Conservation (phyloP, 1,140 invertebrate species). For the Caerostris darwini region DNA sequence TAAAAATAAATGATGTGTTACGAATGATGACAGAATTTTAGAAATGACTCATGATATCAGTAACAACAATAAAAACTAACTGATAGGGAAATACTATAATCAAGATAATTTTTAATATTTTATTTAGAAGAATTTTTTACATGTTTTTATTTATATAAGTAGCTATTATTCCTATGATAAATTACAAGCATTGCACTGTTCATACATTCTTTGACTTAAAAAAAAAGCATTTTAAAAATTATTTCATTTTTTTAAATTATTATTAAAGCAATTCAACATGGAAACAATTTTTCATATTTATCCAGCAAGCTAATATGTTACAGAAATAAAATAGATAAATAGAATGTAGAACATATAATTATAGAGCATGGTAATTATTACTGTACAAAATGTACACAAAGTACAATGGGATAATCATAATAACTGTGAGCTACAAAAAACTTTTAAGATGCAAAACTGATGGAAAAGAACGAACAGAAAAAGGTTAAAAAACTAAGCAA, state of each 20-base stretch:
- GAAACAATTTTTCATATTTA: not conserved
- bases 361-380: too few species aligned
- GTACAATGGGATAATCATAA: too few species aligned
- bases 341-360: too few species aligned
- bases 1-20: constrained; percentile 54
- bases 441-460: too few species aligned
- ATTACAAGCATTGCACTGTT: not conserved
- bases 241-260: not conserved
- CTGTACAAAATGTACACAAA: too few species aligned
- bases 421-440: too few species aligned
- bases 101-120: not conserved
- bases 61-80: constrained; percentile 8
- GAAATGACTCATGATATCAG: constrained; percentile 22
- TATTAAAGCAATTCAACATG: not conserved
- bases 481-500: too few species aligned
- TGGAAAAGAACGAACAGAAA: too few species aligned
- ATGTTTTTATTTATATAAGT: constrained; percentile 3
- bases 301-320: not conserved
- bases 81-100: constrained; percentile 19
- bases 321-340: not conserved
- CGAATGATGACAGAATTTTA: constrained; percentile 31
- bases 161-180: not conserved
- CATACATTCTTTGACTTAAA: not conserved
- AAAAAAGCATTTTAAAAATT: not conserved
- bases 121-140: constrained; percentile 4